Evolutionary conservation across 1,140 invertebrate species (phyloP).

Genomic region (Bactericera cockerelli): DNA sequence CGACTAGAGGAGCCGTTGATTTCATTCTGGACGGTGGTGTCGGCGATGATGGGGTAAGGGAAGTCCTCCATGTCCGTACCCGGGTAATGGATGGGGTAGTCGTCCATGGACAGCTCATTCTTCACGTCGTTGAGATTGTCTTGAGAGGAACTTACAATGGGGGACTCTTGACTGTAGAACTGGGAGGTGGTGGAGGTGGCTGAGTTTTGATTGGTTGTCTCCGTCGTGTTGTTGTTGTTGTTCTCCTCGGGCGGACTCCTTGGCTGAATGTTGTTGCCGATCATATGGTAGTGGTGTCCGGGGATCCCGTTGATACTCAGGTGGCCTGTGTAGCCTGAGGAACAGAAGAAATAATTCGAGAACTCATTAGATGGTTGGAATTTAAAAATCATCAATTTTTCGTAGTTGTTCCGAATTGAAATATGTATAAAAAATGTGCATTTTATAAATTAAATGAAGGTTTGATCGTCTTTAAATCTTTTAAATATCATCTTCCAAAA

Average conservation of each 20-base stretch:
- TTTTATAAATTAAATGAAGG: too few relatives aligned
- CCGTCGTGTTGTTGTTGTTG: conserved; percentile 38
- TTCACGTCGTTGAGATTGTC: conserved; percentile 13
- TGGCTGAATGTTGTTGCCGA: conserved; percentile 38
- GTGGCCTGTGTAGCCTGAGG: conserved; percentile 54
- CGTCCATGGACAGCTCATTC: conserved; percentile 22
- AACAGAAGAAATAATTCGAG: neutral
- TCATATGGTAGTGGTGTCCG: conserved; percentile 70
- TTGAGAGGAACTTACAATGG: conserved; percentile 26
- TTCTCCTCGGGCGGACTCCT: conserved; percentile 31
- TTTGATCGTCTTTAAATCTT: too few relatives aligned
- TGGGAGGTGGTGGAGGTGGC: conserved; percentile 28
- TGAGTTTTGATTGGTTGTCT: conserved; percentile 28
- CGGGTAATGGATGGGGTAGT: conserved; percentile 25
- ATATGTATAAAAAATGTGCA: too few relatives aligned
- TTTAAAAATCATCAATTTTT: too few relatives aligned
- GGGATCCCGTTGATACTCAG: conserved; percentile 68
- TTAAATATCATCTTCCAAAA: too few relatives aligned
- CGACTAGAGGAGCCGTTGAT: conserved; percentile 39
- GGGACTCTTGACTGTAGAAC: conserved; percentile 9
- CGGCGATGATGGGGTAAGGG: conserved; percentile 75
- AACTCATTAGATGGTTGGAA: too few relatives aligned
- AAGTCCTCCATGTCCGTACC: conserved; percentile 69
- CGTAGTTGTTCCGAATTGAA: too few relatives aligned
- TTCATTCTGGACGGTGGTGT: conserved; percentile 55